phyloP scores from a whole-genome alignment of 92 coral and sea anemone genomes.

The Phymanthus crucifer region DNA sequence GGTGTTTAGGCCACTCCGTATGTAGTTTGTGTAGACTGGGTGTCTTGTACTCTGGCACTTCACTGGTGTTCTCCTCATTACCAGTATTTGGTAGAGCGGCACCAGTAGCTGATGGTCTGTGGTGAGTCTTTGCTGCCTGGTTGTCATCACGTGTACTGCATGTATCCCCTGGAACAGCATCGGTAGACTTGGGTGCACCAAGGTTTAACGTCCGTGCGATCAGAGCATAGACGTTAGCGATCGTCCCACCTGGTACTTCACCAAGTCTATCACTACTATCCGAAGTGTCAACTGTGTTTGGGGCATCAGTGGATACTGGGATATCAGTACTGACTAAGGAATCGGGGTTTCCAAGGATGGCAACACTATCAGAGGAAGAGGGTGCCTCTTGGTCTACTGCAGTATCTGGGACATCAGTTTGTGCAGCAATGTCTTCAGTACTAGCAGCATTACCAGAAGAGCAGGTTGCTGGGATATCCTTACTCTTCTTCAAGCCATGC shows the following conservation, averaged over 20 bases:
- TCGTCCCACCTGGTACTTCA: slow-evolving; percentile 4
- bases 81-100: background rate
- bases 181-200: background rate
- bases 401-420: background rate
- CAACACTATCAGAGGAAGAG: background rate
- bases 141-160: background rate
- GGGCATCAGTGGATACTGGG: background rate
- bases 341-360: background rate
- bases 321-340: background rate
- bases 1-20: background rate
- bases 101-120: background rate
- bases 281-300: background rate
- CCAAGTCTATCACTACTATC: background rate
- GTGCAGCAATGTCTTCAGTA: background rate
- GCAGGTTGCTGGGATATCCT: no score
- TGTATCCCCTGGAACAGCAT: background rate
- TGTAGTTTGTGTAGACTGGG: background rate
- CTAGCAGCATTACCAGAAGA: background rate
- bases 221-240: background rate
- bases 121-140: background rate
- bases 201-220: background rate
- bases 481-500: no score
- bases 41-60: background rate
- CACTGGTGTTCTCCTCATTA: background rate
- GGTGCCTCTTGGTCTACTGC: no score